Conservation (phyloP, 1,140 invertebrate species). For the Sarcophaga bullata region DNA sequence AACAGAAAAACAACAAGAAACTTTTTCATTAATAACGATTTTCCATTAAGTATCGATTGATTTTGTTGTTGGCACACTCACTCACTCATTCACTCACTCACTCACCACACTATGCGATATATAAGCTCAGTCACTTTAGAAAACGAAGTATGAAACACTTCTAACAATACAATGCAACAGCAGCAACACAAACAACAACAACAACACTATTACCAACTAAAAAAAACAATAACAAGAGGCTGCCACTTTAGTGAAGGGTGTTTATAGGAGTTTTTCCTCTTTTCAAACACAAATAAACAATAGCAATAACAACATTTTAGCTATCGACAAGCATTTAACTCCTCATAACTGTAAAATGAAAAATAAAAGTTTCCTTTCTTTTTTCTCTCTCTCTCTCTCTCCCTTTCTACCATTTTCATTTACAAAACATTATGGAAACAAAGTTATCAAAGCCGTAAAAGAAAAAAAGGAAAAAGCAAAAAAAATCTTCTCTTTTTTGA, state of each 20-base stretch:
- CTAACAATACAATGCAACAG: background rate
- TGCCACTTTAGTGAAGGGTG: background rate
- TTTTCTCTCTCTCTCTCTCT: background rate
- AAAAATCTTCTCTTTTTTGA: background rate
- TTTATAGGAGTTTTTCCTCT: background rate
- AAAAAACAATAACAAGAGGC: background rate
- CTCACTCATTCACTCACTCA: too few species aligned
- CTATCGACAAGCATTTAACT: slow-evolving; percentile 26
- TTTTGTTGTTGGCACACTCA: slow-evolving; percentile 56
- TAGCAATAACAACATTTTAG: background rate
- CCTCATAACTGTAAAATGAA: slow-evolving; percentile 18
- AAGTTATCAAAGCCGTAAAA: background rate
- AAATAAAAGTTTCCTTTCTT: background rate
- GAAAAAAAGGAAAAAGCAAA: background rate
- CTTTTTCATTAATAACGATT: slow-evolving; percentile 66
- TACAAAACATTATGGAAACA: background rate
- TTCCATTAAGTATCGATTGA: slow-evolving; percentile 66
- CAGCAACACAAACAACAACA: background rate
- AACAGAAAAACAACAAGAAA: slow-evolving; percentile 46
- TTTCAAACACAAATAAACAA: background rate
- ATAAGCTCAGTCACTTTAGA: slow-evolving; percentile 19
- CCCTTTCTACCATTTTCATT: background rate
- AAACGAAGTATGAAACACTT: slow-evolving; percentile 36
- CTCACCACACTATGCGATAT: too few species aligned
- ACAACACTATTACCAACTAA: background rate